Conservation (phyloP, 2,113 vertebrate genomes). For the Psilopsiagon aurifrons region DNA sequence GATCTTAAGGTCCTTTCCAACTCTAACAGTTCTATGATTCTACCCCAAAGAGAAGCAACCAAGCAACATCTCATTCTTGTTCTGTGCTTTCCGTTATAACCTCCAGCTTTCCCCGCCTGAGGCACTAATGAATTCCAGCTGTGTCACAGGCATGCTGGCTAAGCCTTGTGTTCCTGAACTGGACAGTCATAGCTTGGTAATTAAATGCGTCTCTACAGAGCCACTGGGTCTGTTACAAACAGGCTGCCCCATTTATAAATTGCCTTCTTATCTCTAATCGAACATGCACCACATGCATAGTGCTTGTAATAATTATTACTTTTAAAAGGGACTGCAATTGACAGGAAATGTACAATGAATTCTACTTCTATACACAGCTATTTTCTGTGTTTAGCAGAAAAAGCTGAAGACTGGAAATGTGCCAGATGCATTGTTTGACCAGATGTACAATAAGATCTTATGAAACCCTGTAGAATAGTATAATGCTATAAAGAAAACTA, state of each 20-base stretch:
- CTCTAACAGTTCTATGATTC: too few species aligned
- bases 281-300: neutral
- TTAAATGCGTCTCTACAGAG: neutral
- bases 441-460: slow-evolving; percentile 40
- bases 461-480: slow-evolving; percentile 16
- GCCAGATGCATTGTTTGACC: slow-evolving; percentile 53
- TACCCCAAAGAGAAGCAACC: neutral
- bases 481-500: slow-evolving; percentile 21
- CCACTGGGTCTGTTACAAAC: neutral
- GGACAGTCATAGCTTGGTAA: neutral
- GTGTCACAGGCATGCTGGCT: neutral
- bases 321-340: slow-evolving; percentile 15
- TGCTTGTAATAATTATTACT: slow-evolving; percentile 29
- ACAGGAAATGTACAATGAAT: neutral
- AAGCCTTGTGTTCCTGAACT: neutral
- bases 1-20: too few species aligned
- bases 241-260: neutral
- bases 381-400: slow-evolving; percentile 47
- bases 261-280: neutral
- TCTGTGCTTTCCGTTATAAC: neutral
- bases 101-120: neutral
- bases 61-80: neutral
- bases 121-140: neutral
- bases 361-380: neutral
- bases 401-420: neutral